Evolutionary conservation across 2,113 vertebrate species (phyloP).

Genomic region (Tympanuchus pallidicinctus): DNA sequence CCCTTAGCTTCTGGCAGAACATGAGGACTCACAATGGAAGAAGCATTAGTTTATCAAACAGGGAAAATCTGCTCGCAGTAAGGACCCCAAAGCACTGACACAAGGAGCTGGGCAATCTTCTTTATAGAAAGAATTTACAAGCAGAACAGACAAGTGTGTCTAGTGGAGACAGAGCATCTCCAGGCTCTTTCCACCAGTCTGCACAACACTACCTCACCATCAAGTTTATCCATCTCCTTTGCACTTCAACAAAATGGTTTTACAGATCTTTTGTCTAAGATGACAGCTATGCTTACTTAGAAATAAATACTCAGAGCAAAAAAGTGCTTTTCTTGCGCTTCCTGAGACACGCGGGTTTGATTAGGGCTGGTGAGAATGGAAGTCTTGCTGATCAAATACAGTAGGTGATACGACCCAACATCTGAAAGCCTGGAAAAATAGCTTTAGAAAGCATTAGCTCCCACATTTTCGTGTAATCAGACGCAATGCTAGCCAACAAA

Average conservation of each 20-base stretch:
- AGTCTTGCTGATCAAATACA: background rate
- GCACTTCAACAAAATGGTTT: background rate
- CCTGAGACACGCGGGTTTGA: background rate
- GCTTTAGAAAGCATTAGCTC: slow-evolving; percentile 28
- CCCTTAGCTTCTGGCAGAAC: background rate
- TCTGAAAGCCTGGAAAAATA: slow-evolving; percentile 37
- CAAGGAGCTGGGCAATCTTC: background rate
- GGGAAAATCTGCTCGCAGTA: background rate
- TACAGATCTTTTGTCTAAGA: background rate
- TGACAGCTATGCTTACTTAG: background rate
- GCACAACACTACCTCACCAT: rapidly evolving
- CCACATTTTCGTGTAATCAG: slow-evolving; percentile 43
- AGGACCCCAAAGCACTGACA: background rate
- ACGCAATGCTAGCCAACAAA: slow-evolving; percentile 44
- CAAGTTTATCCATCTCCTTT: background rate
- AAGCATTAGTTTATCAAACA: background rate
- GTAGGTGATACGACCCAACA: background rate
- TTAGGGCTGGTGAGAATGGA: background rate
- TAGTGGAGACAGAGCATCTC: background rate
- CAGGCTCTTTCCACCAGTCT: background rate
- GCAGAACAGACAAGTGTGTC: background rate
- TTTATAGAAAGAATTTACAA: background rate
- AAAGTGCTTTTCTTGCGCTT: slow-evolving; percentile 7
- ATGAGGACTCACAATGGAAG: background rate
- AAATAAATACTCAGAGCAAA: background rate